phyloP scores from a whole-genome alignment of 2,888 invertebrate species.

The Cryptus viduatorius region DNA sequence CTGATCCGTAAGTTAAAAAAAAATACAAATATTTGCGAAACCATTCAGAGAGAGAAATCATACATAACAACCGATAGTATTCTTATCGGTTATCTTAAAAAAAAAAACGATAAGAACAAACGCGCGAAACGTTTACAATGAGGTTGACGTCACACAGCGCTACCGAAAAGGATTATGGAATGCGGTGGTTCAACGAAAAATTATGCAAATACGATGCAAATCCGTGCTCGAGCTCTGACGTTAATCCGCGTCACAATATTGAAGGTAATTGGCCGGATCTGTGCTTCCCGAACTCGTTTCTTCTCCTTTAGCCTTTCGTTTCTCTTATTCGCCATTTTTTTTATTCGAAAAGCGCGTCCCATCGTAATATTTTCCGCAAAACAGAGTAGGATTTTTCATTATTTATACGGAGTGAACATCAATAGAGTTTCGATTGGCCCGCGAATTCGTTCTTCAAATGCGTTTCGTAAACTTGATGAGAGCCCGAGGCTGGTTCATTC shows the following conservation, averaged over 20 bases:
- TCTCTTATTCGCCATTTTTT: conserved; percentile 28
- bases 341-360: background rate
- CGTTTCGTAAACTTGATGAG: background rate
- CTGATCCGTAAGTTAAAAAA: no score
- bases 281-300: conserved; percentile 62
- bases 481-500: conserved; percentile 55
- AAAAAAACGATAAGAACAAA: conserved; percentile 14
- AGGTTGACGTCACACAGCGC: conserved; percentile 41
- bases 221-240: conserved; percentile 80
- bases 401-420: background rate
- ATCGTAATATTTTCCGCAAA: conserved; percentile 3
- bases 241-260: conserved; percentile 84
- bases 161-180: conserved; percentile 69
- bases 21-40: no score
- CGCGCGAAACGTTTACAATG: conserved; percentile 29
- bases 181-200: conserved; percentile 80
- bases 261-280: conserved; percentile 83
- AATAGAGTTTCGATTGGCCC: conserved; percentile 1
- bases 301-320: conserved; percentile 69
- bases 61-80: background rate
- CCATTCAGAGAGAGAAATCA: background rate
- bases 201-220: conserved; percentile 84
- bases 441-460: background rate
- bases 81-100: conserved; percentile 1
- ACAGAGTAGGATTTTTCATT: conserved; percentile 4